Base-by-base conservation (phyloP, 2,113 vertebrate species). In the Odontesthes bonariensis region DNA sequence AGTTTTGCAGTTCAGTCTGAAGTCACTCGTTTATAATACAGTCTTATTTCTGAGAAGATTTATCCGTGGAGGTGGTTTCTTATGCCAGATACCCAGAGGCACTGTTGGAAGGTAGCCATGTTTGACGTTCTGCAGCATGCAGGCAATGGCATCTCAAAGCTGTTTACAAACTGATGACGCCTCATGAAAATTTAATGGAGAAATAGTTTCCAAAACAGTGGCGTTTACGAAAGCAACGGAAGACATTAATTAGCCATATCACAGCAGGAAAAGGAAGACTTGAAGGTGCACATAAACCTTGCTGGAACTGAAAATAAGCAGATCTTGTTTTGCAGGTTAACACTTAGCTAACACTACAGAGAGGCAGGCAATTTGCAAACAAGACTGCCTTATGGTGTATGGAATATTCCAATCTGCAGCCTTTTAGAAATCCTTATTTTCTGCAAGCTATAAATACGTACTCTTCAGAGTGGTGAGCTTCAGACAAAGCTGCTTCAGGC, bases 71-170 rank as follows among this genome's bases (percentile, higher is more conserved):
- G 51, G 73, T 86, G 69, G 79, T 63, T 84, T 66, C 62, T 79
- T 57, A 85, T 95, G 95, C 95, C 95, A 96, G 94, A 95, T 95
- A 96, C 93, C 94, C 95, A 94, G 95, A 93, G 95, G 90, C 88
- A 88, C 89, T 89, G 87, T 95, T 96, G 96, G 95, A 91, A 83
- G 65, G 65, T 35, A 16, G 86, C 91, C 91, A 92, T 56, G 72
- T 81, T 88, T 90, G 89, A 91, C 60, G 69, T 90, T 90, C 86
- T 83, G 83, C 87, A 86, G 80, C 20, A 75, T 70, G 73, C 79
- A 69, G 69, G 75, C 78, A 80, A 80, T 46, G 75, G 80, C 88
- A 78, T 86, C 82, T 82, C 83, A 86, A 87, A 88, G 84, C 87
- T 83, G 84, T 86, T 93, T 87, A 69, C 75, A 86, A 88, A 77